These are phyloP conservation scores for Erpobdella octoculata DNA, from an alignment of 2,888 invertebrate genomes.

Conservation along the genomic window DNA sequence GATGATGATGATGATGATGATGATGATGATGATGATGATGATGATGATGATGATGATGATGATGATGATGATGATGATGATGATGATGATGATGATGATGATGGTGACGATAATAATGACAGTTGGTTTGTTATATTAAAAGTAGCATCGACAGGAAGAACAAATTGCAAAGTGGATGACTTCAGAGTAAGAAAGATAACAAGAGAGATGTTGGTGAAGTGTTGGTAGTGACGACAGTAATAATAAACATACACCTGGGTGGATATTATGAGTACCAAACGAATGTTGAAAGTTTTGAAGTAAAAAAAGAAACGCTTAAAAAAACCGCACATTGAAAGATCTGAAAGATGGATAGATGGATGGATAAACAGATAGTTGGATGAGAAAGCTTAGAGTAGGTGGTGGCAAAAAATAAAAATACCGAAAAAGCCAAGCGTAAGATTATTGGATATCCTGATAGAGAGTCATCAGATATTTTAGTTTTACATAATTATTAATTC, in stretches of 20 bases:
- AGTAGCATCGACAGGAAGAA: background rate
- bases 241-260: too few relatives aligned
- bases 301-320: background rate
- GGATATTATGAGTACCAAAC: background rate
- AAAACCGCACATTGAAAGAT: too few relatives aligned
- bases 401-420: too few relatives aligned
- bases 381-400: too few relatives aligned
- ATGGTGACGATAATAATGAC: background rate
- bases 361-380: conserved; percentile 5
- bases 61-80: background rate
- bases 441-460: too few relatives aligned
- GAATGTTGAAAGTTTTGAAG: background rate
- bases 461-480: too few relatives aligned
- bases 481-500: too few relatives aligned
- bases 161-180: background rate
- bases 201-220: too few relatives aligned
- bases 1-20: background rate
- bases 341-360: background rate
- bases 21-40: background rate
- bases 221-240: too few relatives aligned
- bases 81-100: background rate
- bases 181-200: too few relatives aligned
- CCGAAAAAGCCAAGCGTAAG: too few relatives aligned
- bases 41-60: background rate
- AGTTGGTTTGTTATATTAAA: background rate